Percentiles rank a stretch among this genome's conserved stretches.
Conservation (phyloP, 2,113 vertebrate genomes). For the Pygoscelis antarcticus region DNA sequence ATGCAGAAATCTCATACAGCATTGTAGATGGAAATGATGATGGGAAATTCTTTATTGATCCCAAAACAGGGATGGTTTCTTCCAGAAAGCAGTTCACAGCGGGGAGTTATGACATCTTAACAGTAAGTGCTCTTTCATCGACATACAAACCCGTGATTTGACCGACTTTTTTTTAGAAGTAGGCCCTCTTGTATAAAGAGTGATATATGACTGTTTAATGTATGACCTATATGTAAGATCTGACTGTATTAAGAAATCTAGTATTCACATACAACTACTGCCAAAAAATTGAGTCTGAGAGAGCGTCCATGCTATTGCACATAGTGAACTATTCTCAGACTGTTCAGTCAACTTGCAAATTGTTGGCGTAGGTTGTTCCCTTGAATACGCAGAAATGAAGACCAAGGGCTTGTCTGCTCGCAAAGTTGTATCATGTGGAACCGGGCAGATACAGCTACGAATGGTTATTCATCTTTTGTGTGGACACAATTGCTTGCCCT, state of each 20-base stretch:
- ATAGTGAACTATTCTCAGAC: not conserved
- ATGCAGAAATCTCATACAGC: conserved; percentile 92
- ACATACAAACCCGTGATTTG: not conserved
- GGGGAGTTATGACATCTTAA: conserved; percentile 94
- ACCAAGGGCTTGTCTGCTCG: not conserved
- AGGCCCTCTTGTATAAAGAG: not conserved
- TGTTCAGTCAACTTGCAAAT: not conserved
- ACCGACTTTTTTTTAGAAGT: not conserved
- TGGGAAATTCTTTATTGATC: conserved; percentile 94
- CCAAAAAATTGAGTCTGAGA: not conserved
- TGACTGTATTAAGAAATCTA: not conserved
- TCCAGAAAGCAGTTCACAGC: conserved; percentile 93
- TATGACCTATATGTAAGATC: not conserved
- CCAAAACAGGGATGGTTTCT: conserved; percentile 93
- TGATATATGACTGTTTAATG: not conserved
- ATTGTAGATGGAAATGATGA: conserved; percentile 94
- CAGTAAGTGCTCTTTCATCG: conserved; percentile 76
- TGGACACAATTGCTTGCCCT: not conserved
- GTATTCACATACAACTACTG: not conserved
- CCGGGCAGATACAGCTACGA: not conserved
- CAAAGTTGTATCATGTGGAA: not conserved
- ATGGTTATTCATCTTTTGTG: not conserved
- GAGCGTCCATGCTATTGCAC: not conserved
- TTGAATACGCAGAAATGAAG: not conserved
- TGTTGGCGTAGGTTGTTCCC: not conserved